Base-by-base conservation (phyloP, 2,797 vertebrate species). In the Echiichthys vipera region DNA sequence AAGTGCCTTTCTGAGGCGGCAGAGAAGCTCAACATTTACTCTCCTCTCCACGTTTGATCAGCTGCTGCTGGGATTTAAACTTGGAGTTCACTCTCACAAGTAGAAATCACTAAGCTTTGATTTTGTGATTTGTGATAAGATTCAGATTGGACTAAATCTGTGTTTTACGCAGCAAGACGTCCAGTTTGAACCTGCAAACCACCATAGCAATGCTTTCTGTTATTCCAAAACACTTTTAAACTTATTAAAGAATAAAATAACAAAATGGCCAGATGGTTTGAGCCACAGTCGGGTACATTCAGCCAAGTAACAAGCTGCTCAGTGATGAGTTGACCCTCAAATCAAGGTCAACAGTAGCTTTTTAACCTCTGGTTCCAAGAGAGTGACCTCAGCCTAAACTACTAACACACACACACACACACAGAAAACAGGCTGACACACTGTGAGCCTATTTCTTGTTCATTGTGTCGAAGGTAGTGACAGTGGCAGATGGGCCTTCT, bases 311-410 rank as follows among this genome's bases (percentile, higher is more conserved):
- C 61, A 49, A 68, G 64, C 77, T 71, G 82, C 68, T 71, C 62
- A 39, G 55, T 59, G 62, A 71, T 15, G n/a, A 59, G 56, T 43
- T 57, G 56, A 58, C 61, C 58, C 51, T 71, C 69, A 67, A 18
- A n/a, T 68, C 54, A 37, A 70, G 81, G 72, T 81, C 78, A 78
- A 68, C 74, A 50, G 76, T 63, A 76, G 78, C 72, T 74, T 75
- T 66, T 70, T 82, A 77, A 86, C 79, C 78, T 82, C 80, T 62
- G 74, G 50, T 74, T 58, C 39, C 11, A 4, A 47, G 66, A 69
- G 27, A 51, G 17, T 15, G 25, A 77, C 80, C 68, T 74, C 66
- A 74, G 71, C 63, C 63, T 65, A 37, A 64, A 58, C 25, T 45
- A 30, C 56, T 47, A 22, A 69, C 65, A 68, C 77, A 32, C 43